These are phyloP conservation scores for Collichthys lucidus DNA, from an alignment of 2,113 vertebrate genomes.

Conservation along the genomic window DNA sequence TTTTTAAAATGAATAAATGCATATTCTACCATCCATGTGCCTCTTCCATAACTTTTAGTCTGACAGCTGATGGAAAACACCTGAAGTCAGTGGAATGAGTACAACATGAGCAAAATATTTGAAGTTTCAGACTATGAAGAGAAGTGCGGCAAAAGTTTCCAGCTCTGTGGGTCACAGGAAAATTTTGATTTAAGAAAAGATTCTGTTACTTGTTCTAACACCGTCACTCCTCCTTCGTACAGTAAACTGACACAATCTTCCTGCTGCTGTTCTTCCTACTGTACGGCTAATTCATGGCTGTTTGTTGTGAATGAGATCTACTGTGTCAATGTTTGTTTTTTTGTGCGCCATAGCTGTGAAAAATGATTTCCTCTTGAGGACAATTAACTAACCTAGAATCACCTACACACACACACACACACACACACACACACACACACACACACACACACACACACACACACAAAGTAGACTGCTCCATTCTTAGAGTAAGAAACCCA, in stretches of 20 bases:
- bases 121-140: not conserved
- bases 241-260: not conserved
- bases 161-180: not conserved
- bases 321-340: slow-evolving; percentile 21
- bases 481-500: slow-evolving; percentile 42
- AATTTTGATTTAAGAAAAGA: not conserved
- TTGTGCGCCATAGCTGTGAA: not conserved
- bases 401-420: slow-evolving; percentile 5
- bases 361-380: slow-evolving; percentile 32
- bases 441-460: too few relatives aligned
- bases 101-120: not conserved
- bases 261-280: not conserved
- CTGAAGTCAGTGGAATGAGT: not conserved
- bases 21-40: not conserved
- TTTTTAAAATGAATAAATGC: not conserved
- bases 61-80: not conserved
- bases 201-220: not conserved
- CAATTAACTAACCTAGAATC: slow-evolving; percentile 23
- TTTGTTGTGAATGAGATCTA: slow-evolving; percentile 18
- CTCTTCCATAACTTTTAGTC: not conserved
- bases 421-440: too few relatives aligned
- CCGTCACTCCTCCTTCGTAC: not conserved
- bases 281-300: not conserved
- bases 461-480: slow-evolving; percentile 3
- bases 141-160: not conserved